Conservation (phyloP, 2,797 vertebrate species). For the Zalophus californianus region DNA sequence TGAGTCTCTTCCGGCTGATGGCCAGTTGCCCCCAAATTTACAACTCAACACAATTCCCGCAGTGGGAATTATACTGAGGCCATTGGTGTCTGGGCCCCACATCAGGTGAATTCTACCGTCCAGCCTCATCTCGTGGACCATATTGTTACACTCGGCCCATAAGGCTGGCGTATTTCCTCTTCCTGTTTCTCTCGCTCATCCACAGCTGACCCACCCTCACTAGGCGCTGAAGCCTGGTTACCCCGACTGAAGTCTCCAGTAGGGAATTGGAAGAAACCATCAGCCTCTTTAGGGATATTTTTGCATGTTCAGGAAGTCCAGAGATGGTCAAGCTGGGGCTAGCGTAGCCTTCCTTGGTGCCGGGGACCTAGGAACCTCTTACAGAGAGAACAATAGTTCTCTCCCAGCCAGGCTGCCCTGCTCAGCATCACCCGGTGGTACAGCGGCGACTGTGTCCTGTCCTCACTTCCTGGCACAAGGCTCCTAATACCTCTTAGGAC, state of each 20-base stretch:
- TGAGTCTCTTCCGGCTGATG: background rate
- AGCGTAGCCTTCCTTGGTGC: background rate
- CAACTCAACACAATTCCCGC: background rate
- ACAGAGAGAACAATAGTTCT: no score
- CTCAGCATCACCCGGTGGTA: background rate
- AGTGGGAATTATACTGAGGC: background rate
- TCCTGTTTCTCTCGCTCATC: background rate
- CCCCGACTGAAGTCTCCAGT: background rate
- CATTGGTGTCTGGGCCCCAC: background rate
- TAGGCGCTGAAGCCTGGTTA: background rate
- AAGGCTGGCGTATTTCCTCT: background rate
- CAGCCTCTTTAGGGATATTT: background rate
- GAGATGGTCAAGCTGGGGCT: background rate
- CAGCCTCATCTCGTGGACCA: background rate
- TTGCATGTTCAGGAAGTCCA: background rate
- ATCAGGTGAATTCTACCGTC: background rate
- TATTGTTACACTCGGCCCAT: background rate
- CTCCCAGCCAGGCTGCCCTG: background rate
- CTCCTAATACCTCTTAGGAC: background rate
- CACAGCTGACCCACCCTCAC: no score
- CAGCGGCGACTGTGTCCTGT: background rate
- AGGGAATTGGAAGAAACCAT: background rate
- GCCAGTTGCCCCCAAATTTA: background rate
- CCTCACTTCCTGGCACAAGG: background rate
- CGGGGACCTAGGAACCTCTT: background rate